Evolutionary conservation across 2,888 invertebrate genomes (phyloP).

Genomic region (Polydrusus pterygomalis): DNA sequence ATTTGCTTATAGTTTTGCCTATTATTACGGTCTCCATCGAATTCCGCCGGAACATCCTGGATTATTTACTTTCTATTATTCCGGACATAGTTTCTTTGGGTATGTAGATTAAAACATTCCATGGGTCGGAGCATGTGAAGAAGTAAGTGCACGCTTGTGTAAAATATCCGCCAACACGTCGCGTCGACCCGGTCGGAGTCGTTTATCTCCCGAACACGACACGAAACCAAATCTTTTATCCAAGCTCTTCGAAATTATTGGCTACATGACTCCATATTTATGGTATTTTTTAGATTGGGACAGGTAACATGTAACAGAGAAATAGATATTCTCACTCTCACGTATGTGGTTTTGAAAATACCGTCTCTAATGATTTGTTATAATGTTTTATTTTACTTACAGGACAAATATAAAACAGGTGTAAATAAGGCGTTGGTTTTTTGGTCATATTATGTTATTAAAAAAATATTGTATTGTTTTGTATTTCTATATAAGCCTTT

Average conservation of each 20-base stretch:
- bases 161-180: slow-evolving; percentile 61
- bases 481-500: too few relatives aligned
- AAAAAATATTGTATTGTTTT: too few relatives aligned
- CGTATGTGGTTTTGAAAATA: neutral
- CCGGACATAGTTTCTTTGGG: slow-evolving; percentile 10
- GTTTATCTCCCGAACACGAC: slow-evolving; percentile 59
- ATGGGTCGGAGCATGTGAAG: slow-evolving; percentile 53
- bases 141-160: slow-evolving; percentile 63
- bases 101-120: slow-evolving; percentile 61
- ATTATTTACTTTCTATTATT: neutral
- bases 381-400: neutral
- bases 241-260: slow-evolving; percentile 59
- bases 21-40: neutral
- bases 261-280: slow-evolving; percentile 59
- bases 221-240: slow-evolving; percentile 62
- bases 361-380: neutral
- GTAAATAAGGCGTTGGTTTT: too few relatives aligned
- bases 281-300: slow-evolving; percentile 45
- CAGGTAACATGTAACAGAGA: slow-evolving; percentile 51
- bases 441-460: too few relatives aligned
- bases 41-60: neutral
- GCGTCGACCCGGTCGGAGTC: slow-evolving; percentile 57
- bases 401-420: neutral
- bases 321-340: slow-evolving; percentile 42
- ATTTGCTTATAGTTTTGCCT: too few relatives aligned